phyloP scores from a whole-genome alignment of 2,113 vertebrate species.

The Psittacula cyanocephala region DNA sequence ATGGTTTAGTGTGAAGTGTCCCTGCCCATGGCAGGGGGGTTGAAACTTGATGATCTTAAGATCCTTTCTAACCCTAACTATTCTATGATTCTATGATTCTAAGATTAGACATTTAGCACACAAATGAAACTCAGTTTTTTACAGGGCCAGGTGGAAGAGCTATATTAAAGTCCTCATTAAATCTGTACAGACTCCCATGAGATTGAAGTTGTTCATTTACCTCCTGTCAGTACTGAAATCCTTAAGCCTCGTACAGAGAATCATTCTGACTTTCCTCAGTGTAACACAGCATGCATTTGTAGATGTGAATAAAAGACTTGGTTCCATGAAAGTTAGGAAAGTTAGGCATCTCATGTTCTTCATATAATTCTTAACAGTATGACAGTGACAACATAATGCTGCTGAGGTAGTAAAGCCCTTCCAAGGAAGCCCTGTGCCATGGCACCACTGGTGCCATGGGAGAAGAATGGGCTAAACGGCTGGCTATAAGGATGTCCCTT shows the following conservation, averaged over 20 bases:
- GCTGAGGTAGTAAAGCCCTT: not conserved
- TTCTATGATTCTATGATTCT: too few species aligned
- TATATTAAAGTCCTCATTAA: not conserved
- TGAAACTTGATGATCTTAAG: too few species aligned
- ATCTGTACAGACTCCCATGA: not conserved
- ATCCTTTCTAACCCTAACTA: too few species aligned
- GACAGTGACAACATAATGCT: not conserved
- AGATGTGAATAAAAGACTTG: not conserved
- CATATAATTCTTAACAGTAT: not conserved
- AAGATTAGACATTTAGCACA: not conserved
- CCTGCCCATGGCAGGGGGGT: too few species aligned
- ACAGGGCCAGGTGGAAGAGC: not conserved
- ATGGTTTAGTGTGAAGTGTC: too few species aligned
- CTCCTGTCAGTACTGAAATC: not conserved
- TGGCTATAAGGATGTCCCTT: not conserved
- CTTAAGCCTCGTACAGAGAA: not conserved
- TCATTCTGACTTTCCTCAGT: not conserved
- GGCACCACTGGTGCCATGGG: not conserved
- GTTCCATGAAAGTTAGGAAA: not conserved
- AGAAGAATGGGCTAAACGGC: not conserved
- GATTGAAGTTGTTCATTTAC: not conserved
- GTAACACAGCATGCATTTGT: not conserved
- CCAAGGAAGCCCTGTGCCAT: not conserved
- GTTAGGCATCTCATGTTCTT: not conserved
- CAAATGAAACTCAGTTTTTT: not conserved